Percentiles rank a stretch among this genome's conserved stretches.
Evolutionary conservation across 2,888 invertebrate genomes (phyloP).

Genomic region (Netelia virgata): DNA sequence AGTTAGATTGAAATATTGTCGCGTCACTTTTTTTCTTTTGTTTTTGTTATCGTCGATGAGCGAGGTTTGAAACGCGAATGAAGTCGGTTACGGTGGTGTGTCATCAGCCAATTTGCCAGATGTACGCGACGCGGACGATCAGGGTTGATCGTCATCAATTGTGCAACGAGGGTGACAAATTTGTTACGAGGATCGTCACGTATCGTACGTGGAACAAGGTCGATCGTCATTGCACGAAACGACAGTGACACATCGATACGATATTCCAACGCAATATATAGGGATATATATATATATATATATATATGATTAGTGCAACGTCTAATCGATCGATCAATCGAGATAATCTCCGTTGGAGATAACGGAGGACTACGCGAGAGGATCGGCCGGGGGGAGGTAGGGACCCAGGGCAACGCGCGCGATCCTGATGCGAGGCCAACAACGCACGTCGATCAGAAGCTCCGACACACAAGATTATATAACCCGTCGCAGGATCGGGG

Average conservation of each 20-base stretch:
- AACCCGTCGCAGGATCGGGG: constrained; percentile 64
- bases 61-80: neutral
- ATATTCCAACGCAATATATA: neutral
- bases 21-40: neutral
- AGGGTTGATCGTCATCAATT: constrained; percentile 68
- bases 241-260: constrained; percentile 30
- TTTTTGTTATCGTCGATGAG: neutral
- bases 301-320: neutral
- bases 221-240: constrained; percentile 36
- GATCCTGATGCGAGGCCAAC: constrained; percentile 42
- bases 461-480: constrained; percentile 50
- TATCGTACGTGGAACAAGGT: constrained; percentile 57
- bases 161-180: constrained; percentile 56
- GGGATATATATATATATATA: neutral
- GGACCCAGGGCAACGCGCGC: constrained; percentile 2
- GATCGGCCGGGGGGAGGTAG: neutral
- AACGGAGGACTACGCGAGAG: neutral
- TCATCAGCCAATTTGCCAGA: constrained; percentile 61
- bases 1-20: neutral
- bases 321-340: constrained; percentile 42
- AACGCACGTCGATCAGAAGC: constrained; percentile 51
- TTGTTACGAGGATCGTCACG: constrained; percentile 48
- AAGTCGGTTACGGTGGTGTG: constrained; percentile 6
- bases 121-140: constrained; percentile 67
- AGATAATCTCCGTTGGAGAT: neutral